A percentile compares a stretch with the other conserved stretches of the same genome.
Conservation (phyloP, 1,140 invertebrate species). For the Microvelia longipes region DNA sequence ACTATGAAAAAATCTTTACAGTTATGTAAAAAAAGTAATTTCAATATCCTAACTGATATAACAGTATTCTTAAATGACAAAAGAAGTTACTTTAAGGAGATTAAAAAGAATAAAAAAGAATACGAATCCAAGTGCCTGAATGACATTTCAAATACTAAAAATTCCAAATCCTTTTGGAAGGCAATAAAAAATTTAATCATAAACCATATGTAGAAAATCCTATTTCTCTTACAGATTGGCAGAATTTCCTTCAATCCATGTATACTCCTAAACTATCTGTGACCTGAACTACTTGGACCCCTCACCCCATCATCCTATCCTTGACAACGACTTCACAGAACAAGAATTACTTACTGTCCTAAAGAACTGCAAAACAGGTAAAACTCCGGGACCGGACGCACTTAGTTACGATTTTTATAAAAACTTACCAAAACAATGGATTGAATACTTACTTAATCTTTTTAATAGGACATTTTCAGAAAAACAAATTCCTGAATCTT, state of each 20-base stretch:
- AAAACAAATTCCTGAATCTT: background rate
- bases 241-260: background rate
- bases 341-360: background rate
- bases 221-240: background rate
- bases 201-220: background rate
- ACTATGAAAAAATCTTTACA: background rate
- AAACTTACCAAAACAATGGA: background rate
- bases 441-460: background rate
- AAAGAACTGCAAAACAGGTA: background rate
- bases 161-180: background rate
- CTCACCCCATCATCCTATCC: background rate
- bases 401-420: background rate
- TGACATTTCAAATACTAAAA: background rate
- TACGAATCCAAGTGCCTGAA: background rate
- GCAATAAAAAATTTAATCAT: background rate
- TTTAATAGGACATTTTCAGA: background rate
- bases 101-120: background rate
- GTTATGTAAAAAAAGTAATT: background rate
- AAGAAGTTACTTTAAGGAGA: background rate
- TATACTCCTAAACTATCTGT: background rate
- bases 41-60: background rate
- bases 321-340: background rate
- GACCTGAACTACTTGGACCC: background rate
- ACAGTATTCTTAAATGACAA: background rate
- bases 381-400: background rate